Conservation (phyloP, 2,113 vertebrate species). For the mouse (Mus musculus) region GRCm39 chr7:24597001-24597500, state of each 20-base stretch:
- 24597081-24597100: neutral
- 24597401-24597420: slow-evolving; percentile 10
- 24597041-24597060: neutral
- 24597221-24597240: neutral
- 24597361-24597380: slow-evolving; percentile 37
- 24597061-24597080: neutral
- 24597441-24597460: neutral
- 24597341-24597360: neutral
- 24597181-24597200: neutral
- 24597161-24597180: neutral
- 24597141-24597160: too few species aligned
- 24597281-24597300: neutral
- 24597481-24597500: neutral
- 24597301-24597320: neutral
- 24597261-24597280: neutral
- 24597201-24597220: neutral
- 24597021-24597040: neutral
- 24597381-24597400: slow-evolving; percentile 60
- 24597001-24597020: slow-evolving; percentile 33
- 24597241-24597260: neutral
- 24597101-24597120: fast-evolving
- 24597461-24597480: neutral
- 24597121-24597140: neutral
- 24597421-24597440: neutral
- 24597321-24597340: neutral